A percentile compares a stretch with the other conserved stretches of the same genome.
These are phyloP conservation scores for Antrozous pallidus DNA, from an alignment of 2,797 vertebrate genomes.

Conservation along the genomic window DNA sequence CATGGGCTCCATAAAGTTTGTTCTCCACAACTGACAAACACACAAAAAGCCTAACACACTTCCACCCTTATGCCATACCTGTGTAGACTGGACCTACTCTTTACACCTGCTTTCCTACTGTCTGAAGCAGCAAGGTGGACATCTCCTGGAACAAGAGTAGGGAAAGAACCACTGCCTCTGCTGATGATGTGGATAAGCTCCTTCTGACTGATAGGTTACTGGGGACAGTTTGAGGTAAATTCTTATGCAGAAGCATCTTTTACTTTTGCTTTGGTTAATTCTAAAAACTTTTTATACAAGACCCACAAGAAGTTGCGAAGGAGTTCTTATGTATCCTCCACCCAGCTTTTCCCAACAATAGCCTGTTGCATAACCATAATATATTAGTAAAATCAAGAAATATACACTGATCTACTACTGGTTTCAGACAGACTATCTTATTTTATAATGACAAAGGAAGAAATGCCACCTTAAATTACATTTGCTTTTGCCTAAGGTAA, in stretches of 20 bases:
- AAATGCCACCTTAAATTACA: neutral
- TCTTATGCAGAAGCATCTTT: neutral
- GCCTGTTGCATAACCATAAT: neutral
- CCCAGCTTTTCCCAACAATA: neutral
- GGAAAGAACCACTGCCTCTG: neutral
- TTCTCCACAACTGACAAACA: neutral
- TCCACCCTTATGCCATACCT: neutral
- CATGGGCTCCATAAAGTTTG: neutral
- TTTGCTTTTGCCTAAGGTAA: neutral
- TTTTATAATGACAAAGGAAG: neutral
- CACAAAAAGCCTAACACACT: neutral
- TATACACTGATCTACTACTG: neutral
- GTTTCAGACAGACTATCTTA: neutral
- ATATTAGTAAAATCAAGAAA: conserved; percentile 18
- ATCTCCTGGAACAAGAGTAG: neutral
- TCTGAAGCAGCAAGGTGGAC: neutral
- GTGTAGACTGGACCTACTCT: neutral
- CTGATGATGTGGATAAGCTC: neutral
- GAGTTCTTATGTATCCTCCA: neutral
- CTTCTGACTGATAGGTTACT: neutral
- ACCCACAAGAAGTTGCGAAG: neutral
- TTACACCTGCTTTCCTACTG: neutral
- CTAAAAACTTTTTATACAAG: neutral
- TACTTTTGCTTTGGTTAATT: neutral
- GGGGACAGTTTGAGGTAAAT: neutral